These are phyloP conservation scores for Urocynchramus pylzowi DNA, from an alignment of 2,113 vertebrate species.

Conservation along the genomic window DNA sequence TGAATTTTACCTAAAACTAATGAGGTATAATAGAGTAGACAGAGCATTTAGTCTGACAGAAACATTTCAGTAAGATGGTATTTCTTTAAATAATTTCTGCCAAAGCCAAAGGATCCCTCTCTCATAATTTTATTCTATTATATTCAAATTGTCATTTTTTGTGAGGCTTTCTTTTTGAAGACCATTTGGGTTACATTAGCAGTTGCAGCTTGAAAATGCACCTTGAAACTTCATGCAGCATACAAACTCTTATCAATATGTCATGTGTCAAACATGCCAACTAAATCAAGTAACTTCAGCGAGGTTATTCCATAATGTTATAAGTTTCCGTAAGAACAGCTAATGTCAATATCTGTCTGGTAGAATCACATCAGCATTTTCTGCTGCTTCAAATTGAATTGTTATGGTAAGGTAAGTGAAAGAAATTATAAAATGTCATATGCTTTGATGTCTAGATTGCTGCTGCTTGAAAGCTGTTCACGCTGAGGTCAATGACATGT, in stretches of 20 bases:
- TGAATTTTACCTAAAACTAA: neutral
- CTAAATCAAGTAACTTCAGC: neutral
- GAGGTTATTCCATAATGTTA: neutral
- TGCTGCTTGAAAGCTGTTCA: neutral
- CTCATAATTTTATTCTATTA: neutral
- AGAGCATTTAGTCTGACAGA: neutral
- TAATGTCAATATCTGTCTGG: neutral
- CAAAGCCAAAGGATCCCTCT: neutral
- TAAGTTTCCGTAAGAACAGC: neutral
- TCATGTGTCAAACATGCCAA: neutral
- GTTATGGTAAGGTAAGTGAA: neutral
- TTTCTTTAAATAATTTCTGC: neutral
- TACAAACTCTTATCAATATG: neutral
- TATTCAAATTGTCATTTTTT: neutral
- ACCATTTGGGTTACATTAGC: neutral
- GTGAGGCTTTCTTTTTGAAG: neutral
- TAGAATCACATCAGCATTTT: neutral
- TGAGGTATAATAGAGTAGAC: neutral
- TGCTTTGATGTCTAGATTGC: neutral
- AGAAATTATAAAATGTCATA: neutral
- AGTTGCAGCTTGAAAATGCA: neutral
- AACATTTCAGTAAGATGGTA: neutral
- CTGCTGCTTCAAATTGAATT: neutral
- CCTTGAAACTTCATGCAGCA: neutral
- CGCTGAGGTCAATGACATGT: neutral